These are phyloP conservation scores for Frankliniella intonsa DNA, from an alignment of 2,888 invertebrate species.

Conservation along the genomic window DNA sequence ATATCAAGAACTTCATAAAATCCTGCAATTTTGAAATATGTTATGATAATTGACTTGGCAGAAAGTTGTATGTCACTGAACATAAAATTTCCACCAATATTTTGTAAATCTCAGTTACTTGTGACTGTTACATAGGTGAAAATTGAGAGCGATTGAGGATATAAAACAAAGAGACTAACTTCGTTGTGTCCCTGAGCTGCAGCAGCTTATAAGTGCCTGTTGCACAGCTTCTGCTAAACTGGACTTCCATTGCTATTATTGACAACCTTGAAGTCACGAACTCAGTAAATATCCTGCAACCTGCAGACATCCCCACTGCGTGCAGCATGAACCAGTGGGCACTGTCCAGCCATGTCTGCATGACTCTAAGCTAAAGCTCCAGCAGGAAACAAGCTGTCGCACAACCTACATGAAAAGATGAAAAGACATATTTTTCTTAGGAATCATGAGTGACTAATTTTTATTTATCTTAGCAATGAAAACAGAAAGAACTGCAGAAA, in stretches of 20 bases:
- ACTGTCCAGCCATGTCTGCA: constrained; percentile 74
- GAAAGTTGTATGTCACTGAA: too few species aligned
- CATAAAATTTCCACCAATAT: too few species aligned
- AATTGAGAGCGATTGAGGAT: too few species aligned
- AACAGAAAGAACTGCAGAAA: too few species aligned
- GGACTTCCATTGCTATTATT: constrained; percentile 54
- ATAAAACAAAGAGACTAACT: constrained; percentile 44
- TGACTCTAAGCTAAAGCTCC: constrained; percentile 71
- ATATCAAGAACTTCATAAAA: too few species aligned
- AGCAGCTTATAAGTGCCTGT: constrained; percentile 82
- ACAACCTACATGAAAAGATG: constrained; percentile 52
- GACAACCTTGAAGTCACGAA: constrained; percentile 74
- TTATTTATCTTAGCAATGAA: too few species aligned
- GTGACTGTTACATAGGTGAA: too few species aligned
- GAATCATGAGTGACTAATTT: background rate
- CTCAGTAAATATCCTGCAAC: constrained; percentile 84
- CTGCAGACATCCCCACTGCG: constrained; percentile 78
- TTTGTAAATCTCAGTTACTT: too few species aligned
- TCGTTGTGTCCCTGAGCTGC: constrained; percentile 81
- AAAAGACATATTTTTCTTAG: background rate
- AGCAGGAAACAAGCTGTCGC: constrained; percentile 60
- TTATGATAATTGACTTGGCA: too few species aligned
- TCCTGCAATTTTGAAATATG: too few species aligned
- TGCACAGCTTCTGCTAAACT: constrained; percentile 73
- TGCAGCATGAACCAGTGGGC: constrained; percentile 86